A percentile compares a stretch with the other conserved stretches of the same genome.
phyloP scores from a whole-genome alignment of 30 jellyfish, hydroid and myxozoan genomes.

The Catostylus mosaicus region DNA sequence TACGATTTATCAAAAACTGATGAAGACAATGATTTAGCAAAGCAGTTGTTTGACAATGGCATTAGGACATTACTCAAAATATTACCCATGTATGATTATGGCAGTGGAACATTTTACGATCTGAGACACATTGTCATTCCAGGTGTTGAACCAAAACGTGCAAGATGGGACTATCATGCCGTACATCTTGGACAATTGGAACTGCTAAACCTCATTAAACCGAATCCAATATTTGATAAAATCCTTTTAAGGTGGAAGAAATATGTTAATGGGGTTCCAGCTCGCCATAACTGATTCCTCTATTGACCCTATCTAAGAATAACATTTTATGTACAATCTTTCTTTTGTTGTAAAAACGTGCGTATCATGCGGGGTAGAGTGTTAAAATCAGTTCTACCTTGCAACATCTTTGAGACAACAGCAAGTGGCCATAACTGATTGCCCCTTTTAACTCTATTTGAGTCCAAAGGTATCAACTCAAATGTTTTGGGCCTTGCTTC shows the following conservation, averaged over 20 bases:
- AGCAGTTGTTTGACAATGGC: slow-evolving; percentile 67
- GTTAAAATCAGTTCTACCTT: too few species aligned
- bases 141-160: slow-evolving; percentile 85
- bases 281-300: slow-evolving; percentile 84
- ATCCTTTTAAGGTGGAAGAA: slow-evolving; percentile 75
- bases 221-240: slow-evolving; percentile 16
- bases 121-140: slow-evolving; percentile 80
- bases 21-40: slow-evolving; percentile 20
- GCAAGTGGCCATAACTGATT: too few species aligned
- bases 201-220: slow-evolving; percentile 38
- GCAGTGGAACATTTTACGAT: slow-evolving; percentile 91
- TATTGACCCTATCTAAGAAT: neutral
- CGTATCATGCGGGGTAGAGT: too few species aligned
- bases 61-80: slow-evolving; percentile 51
- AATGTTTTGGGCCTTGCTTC: too few species aligned
- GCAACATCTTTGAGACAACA: too few species aligned
- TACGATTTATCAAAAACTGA: slow-evolving; percentile 66
- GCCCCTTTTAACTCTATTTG: too few species aligned
- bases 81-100: slow-evolving; percentile 85
- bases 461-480: too few species aligned
- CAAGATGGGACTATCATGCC: slow-evolving; percentile 93
- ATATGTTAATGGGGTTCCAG: slow-evolving; percentile 74
- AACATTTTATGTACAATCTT: too few species aligned
- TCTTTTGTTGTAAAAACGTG: too few species aligned
- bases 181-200: slow-evolving; percentile 78